Evolutionary conservation across 2,797 vertebrate genomes (phyloP).

Genomic region (Lacerta agilis): DNA sequence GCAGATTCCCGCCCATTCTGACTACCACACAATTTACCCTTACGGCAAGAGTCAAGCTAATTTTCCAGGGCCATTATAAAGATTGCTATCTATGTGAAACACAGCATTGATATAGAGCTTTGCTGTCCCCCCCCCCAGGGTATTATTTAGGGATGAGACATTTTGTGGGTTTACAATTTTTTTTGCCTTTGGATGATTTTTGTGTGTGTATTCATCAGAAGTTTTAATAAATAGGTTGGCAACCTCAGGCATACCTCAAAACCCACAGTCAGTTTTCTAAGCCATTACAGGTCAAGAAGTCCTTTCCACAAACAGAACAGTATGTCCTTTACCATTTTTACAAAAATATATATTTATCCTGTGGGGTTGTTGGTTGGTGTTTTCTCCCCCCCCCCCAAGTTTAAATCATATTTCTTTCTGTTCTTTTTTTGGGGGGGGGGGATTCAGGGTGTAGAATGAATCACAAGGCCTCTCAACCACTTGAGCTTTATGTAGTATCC

Average conservation of each 20-base stretch:
- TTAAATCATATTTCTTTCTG: neutral
- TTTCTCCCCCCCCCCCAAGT: neutral
- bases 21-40: neutral
- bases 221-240: neutral
- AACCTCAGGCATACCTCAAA: neutral
- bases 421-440: neutral
- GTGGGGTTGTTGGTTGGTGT: neutral
- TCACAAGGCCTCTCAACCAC: neutral
- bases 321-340: conserved; percentile 6
- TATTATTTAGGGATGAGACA: neutral
- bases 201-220: neutral
- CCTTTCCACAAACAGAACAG: neutral
- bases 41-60: neutral
- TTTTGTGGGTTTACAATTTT: neutral
- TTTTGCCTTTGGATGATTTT: neutral
- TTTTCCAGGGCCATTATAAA: neutral
- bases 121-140: too few species aligned
- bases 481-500: neutral
- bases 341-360: neutral
- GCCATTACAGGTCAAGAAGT: neutral
- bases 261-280: neutral
- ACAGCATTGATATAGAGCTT: neutral
- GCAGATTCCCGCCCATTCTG: neutral
- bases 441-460: neutral
- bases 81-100: neutral